These are phyloP conservation scores for Cinara cedri DNA, from an alignment of 2,888 invertebrate genomes.

Conservation along the genomic window DNA sequence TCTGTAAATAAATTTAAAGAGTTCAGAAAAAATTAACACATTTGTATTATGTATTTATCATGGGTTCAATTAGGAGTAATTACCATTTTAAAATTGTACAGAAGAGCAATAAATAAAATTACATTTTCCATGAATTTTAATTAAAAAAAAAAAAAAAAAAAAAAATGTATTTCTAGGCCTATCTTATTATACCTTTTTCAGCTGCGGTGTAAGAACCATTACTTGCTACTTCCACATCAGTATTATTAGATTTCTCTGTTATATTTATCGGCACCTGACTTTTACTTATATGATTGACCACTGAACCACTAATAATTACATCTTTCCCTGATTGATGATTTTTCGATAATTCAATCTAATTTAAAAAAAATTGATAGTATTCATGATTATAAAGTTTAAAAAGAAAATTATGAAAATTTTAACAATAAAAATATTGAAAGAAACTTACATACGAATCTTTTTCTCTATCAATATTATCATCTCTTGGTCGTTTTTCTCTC, in stretches of 20 bases:
- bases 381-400: background rate
- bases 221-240: conserved; percentile 34
- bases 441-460: conserved; percentile 36
- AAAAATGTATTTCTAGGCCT: too few species aligned
- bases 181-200: conserved; percentile 40
- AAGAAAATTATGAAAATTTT: too few species aligned
- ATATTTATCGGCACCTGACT: conserved; percentile 12
- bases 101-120: too few species aligned
- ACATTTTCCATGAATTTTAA: too few species aligned
- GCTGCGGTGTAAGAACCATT: conserved; percentile 41
- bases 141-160: too few species aligned
- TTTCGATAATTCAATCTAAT: conserved; percentile 36
- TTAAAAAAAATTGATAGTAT: conserved; percentile 18
- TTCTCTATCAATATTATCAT: conserved; percentile 44
- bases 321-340: conserved; percentile 19
- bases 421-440: too few species aligned
- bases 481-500: conserved; percentile 52
- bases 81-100: too few species aligned
- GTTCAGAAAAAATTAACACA: background rate
- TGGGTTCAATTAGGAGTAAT: too few species aligned
- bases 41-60: too few species aligned
- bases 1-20: conserved; percentile 5
- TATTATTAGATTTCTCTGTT: conserved; percentile 19
- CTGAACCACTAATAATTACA: conserved; percentile 14
- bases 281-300: conserved; percentile 35